phyloP scores from a whole-genome alignment of 2,113 vertebrate species.

The Alethe diademata region DNA sequence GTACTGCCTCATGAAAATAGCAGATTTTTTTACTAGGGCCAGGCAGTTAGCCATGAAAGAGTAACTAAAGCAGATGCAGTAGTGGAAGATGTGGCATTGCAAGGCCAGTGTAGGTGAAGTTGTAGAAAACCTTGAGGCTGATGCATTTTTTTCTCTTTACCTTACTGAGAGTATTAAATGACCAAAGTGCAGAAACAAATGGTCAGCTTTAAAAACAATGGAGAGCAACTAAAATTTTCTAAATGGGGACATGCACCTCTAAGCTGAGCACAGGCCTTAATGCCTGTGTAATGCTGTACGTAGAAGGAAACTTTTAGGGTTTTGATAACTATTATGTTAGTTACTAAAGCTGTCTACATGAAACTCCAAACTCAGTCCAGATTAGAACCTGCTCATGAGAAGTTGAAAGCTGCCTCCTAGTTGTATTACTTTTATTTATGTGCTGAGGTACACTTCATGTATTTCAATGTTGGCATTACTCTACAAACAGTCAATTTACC shows the following conservation, averaged over 20 bases:
- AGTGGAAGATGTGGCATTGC: neutral
- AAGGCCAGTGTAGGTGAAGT: neutral
- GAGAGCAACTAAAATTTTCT: neutral
- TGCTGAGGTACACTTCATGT: neutral
- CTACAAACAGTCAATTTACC: neutral
- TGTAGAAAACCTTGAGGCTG: neutral
- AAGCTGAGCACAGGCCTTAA: neutral
- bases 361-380: neutral
- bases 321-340: neutral
- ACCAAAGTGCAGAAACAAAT: neutral
- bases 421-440: neutral
- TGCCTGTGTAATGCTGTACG: neutral
- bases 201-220: neutral
- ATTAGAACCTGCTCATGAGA: neutral
- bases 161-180: neutral
- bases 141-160: neutral
- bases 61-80: neutral
- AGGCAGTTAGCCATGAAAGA: neutral
- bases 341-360: neutral
- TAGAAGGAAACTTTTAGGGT: neutral
- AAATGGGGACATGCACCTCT: neutral
- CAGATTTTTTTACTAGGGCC: neutral
- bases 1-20: neutral
- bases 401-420: neutral
- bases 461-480: neutral